Base-by-base conservation (phyloP, 2,113 vertebrate species). In the Uria lomvia region DNA sequence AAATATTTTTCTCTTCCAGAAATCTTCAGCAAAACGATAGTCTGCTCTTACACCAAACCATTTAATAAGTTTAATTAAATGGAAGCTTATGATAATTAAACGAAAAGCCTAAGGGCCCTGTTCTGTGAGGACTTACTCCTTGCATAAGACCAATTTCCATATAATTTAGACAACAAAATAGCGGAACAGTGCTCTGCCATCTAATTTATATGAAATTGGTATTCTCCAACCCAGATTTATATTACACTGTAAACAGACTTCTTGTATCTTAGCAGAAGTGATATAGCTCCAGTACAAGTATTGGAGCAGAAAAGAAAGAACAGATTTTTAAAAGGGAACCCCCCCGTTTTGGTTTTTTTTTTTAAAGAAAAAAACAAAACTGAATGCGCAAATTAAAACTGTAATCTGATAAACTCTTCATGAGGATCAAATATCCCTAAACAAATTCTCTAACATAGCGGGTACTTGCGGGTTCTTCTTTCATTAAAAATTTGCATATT, bases 41-140 rank as follows among this genome's bases (percentile, higher is more conserved):
- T 89, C 95, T 95, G 90, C 70, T 94, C 74, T 97, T 92, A 87
- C 93, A 95, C 94, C 92, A 94, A 97, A 90, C 91, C 96, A 94
- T 96, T 97, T 96, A 97, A 96, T 96, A 97, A 95, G 92, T 97
- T 97, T 97, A 97, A 97, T 97, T 97, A 97, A 97, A 95, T 88
- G 80, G 95, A 95, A 93, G 95, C 97, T 97, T 97, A 97, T 97
- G 96, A 96, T 97, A 97, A 97, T 97, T 97, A 97, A 97, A 97
- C 83, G 88, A 94, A 97, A 96, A 96, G 96, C 97, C 97, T 96
- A 94, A 94, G 95, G 97, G 96, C 92, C 85, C 94, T 87, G 79
- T 92, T 97, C 97, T 97, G 90, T 85, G 95, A 97, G 94, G 94
- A 97, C 96, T 94, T 91, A 96, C 86, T 97, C 81, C 90, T 97